Percentiles rank a stretch among this genome's conserved stretches.
Evolutionary conservation across 1,140 invertebrate genomes (phyloP).

Genomic region (Drosophila funebris): DNA sequence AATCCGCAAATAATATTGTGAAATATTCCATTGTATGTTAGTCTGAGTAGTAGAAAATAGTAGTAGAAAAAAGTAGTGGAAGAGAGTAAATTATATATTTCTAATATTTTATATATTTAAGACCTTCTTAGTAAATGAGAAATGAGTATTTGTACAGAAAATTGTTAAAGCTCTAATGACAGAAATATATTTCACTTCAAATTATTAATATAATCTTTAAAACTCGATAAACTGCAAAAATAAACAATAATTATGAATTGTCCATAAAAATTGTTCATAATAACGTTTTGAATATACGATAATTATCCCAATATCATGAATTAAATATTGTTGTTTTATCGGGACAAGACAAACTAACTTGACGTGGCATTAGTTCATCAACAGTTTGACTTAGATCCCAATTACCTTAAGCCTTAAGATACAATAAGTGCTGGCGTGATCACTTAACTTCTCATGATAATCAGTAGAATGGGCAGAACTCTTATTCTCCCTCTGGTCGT

Average conservation of each 20-base stretch:
- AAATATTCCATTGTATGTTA: neutral
- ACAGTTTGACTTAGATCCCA: neutral
- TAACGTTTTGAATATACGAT: no score
- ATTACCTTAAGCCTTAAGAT: neutral
- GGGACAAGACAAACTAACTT: neutral
- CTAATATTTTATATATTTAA: no score
- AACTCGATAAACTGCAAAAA: no score
- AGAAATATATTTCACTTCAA: no score
- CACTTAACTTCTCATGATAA: constrained; percentile 8
- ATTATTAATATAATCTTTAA: no score
- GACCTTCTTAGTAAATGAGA: no score
- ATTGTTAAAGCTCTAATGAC: no score
- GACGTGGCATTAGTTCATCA: neutral
- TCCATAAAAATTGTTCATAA: no score
- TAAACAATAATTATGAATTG: no score
- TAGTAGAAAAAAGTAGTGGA: neutral
- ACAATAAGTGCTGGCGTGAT: constrained; percentile 5
- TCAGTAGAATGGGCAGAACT: neutral
- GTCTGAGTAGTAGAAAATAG: neutral
- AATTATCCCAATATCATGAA: neutral
- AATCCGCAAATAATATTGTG: neutral
- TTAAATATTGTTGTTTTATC: neutral
- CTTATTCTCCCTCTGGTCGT: no score
- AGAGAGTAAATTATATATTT: no score
- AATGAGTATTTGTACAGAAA: no score